These are phyloP conservation scores for Bufotes viridis DNA, from an alignment of 2,797 vertebrate species.

Conservation along the genomic window DNA sequence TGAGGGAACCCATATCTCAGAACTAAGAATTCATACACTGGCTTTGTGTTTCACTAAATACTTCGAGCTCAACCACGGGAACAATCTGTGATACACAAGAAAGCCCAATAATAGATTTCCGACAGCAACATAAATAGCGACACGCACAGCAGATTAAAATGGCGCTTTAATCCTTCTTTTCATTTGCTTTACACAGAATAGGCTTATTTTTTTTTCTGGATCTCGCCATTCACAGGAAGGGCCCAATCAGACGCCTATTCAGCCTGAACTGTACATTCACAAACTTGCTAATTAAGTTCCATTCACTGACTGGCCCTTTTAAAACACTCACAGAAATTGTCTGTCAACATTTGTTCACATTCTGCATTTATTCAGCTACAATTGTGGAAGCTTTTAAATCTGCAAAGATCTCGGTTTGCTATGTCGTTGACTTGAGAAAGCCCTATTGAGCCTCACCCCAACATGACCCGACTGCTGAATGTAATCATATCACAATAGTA, in stretches of 20 bases:
- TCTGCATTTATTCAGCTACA: slow-evolving; percentile 38
- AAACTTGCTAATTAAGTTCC: slow-evolving; percentile 43
- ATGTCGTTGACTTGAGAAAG: neutral
- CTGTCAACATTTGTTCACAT: slow-evolving; percentile 19
- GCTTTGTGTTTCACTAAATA: neutral
- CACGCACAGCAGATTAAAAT: neutral
- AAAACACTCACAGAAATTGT: slow-evolving; percentile 1
- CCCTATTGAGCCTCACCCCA: neutral
- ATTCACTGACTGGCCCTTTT: slow-evolving; percentile 23
- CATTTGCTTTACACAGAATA: neutral
- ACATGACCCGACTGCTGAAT: too few relatives aligned
- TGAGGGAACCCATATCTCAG: neutral
- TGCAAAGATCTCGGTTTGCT: neutral
- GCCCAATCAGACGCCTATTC: slow-evolving; percentile 55
- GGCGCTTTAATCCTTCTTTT: neutral
- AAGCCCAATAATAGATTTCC: neutral
- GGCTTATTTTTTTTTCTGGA: neutral
- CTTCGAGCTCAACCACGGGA: neutral
- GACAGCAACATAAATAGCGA: neutral
- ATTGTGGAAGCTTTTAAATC: slow-evolving; percentile 18
- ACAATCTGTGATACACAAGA: neutral
- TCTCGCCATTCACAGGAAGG: slow-evolving; percentile 1
- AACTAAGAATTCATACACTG: neutral
- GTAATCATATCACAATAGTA: too few relatives aligned
- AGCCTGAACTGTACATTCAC: slow-evolving; percentile 11